These are phyloP conservation scores for Boloria selene DNA, from an alignment of 2,888 invertebrate species.

Conservation along the genomic window DNA sequence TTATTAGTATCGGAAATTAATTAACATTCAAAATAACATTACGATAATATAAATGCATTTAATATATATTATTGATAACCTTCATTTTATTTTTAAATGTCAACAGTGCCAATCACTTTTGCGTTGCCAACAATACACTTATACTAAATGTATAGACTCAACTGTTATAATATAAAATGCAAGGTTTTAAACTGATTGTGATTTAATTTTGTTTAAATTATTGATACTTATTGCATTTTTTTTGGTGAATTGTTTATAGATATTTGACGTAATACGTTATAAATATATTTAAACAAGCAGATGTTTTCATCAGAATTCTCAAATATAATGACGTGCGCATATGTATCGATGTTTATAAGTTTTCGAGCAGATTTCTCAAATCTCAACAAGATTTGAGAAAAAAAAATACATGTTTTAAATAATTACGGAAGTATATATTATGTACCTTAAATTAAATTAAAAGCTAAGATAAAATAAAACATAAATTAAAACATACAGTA, in stretches of 20 bases:
- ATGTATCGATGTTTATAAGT: too few relatives aligned
- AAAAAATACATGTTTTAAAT: too few relatives aligned
- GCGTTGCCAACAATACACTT: slow-evolving; percentile 5
- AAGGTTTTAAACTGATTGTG: background rate
- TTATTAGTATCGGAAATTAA: background rate
- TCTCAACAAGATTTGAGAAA: too few relatives aligned
- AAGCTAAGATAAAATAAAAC: too few relatives aligned
- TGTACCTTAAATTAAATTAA: too few relatives aligned
- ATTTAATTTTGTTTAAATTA: background rate
- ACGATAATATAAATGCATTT: background rate
- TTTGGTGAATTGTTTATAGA: slow-evolving; percentile 22
- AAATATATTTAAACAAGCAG: slow-evolving; percentile 9
- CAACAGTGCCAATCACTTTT: slow-evolving; percentile 18
- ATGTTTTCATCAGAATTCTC: slow-evolving; percentile 8
- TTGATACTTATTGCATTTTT: slow-evolving; percentile 15
- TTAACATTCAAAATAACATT: background rate
- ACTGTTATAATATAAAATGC: background rate
- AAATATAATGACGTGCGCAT: background rate
- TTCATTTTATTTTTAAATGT: slow-evolving; percentile 25
- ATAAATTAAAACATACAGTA: too few relatives aligned
- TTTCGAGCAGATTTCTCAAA: too few relatives aligned
- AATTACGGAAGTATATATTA: too few relatives aligned
- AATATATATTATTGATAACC: slow-evolving; percentile 19
- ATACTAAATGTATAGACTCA: background rate
- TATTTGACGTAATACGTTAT: slow-evolving; percentile 17